Evolutionary conservation across 2,888 invertebrate species (phyloP).

Genomic region (Synanthedon tipuliformis): DNA sequence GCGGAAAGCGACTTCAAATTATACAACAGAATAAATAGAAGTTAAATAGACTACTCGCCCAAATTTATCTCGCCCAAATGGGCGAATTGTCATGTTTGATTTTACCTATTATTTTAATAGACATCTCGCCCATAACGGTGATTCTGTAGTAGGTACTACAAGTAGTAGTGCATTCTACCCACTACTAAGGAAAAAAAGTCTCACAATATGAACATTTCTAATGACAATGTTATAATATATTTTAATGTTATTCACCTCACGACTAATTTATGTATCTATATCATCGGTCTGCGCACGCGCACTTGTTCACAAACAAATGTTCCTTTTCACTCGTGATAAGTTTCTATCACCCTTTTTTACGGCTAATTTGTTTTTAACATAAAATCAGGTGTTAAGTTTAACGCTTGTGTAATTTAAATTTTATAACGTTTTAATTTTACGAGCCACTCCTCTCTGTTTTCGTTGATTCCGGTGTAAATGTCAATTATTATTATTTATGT

Average conservation of each 20-base stretch:
- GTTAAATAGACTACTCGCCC: too few relatives aligned
- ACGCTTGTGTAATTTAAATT: constrained; percentile 16
- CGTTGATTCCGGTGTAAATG: constrained; percentile 2
- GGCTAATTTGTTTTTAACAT: constrained; percentile 38
- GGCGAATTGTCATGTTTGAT: too few relatives aligned
- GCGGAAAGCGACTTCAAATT: too few relatives aligned
- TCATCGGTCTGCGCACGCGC: constrained; percentile 20
- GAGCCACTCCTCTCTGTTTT: constrained; percentile 3
- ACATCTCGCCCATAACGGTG: too few relatives aligned
- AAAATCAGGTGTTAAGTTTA: constrained; percentile 43
- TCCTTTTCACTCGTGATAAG: constrained; percentile 24
- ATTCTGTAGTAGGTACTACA: too few relatives aligned
- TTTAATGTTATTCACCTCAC: constrained; percentile 33
- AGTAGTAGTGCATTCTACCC: too few relatives aligned
- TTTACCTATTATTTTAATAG: too few relatives aligned
- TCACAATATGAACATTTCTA: too few relatives aligned
- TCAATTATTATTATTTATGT: not conserved
- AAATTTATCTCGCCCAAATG: too few relatives aligned
- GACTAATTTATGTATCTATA: constrained; percentile 19
- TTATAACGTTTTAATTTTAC: not conserved
- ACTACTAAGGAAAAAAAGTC: too few relatives aligned
- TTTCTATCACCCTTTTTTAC: constrained; percentile 19
- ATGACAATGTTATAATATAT: constrained; percentile 11
- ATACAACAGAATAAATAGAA: too few relatives aligned
- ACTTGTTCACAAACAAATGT: constrained; percentile 28